phyloP scores from a whole-genome alignment of 2,797 vertebrate genomes.

The Catharus ustulatus region DNA sequence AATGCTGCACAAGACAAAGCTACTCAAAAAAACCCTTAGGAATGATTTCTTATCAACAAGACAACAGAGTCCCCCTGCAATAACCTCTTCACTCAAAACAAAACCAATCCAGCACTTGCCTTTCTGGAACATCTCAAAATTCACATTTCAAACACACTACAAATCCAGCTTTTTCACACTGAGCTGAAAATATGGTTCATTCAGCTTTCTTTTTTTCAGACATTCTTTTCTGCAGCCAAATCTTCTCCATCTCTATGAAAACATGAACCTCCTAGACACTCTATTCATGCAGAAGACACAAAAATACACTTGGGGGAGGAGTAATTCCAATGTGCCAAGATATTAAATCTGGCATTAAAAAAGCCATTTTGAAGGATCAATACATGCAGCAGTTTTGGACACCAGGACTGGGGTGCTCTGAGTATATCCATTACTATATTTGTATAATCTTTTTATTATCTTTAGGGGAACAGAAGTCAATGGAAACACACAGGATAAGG shows the following conservation, averaged over 20 bases:
- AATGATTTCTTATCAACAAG: neutral
- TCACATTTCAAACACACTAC: neutral
- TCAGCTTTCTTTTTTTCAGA: neutral
- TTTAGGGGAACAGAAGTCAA: neutral
- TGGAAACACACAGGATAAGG: neutral
- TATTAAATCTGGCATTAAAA: neutral
- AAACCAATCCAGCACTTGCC: neutral
- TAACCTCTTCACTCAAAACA: neutral
- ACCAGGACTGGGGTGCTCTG: neutral
- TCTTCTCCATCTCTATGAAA: neutral
- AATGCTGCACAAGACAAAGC: neutral
- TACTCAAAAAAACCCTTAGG: neutral
- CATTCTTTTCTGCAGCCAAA: neutral
- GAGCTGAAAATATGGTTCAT: neutral
- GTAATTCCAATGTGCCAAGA: neutral
- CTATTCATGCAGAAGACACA: neutral
- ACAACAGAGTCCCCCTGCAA: neutral
- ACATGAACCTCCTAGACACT: neutral
- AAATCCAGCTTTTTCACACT: neutral
- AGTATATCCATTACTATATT: neutral
- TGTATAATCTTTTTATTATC: fast-evolving
- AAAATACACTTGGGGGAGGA: neutral
- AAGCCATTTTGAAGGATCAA: neutral
- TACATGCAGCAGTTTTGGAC: neutral
- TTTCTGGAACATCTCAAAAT: neutral